Base-by-base conservation (phyloP, 2,797 vertebrate species). In the Melanotaenia nigrans region DNA sequence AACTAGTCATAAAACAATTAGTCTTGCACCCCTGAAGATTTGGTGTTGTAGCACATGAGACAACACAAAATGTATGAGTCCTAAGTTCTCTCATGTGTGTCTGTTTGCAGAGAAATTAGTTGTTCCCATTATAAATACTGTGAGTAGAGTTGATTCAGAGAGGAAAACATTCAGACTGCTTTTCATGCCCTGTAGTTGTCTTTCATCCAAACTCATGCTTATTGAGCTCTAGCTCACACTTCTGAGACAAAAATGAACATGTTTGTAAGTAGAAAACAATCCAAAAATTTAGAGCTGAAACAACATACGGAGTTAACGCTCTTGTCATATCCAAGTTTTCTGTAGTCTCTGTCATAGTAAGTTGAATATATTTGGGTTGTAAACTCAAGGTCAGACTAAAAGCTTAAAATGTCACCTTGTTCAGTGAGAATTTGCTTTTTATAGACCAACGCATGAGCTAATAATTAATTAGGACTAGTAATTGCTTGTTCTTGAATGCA, bases 81-180 rank as follows among this genome's bases (percentile, higher is more conserved):
- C 5, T 30, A 8, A 28, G 66, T 75, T 67, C 76, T 36, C 79
- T 40, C 18, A 38, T 28, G 13, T 47, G 18, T 49, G 16, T 49
- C 30, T 0, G 22, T 18, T 4, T n/a, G 51, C 33, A 66, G 54
- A 68, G 61, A 83, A 75, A 71, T 61, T 38, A 55, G 65, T 78
- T 65, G 68, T 65, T 77, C 61, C 61, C 47, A 84, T 85, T 84
- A 79, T 51, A 62, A 58, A 4, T 61, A 87, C 75, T 86, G 65
- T 51, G 62, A 71, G 68, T 77, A 77, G 85, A 82, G 67, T 33
- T 86, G 77, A 84, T 69, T 86, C 81, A 87, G 69, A 61, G 36
- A 32, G 45, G 71, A 73, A 73, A 79, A 77, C 68, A 74, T 25
- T 58, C 73, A 65, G 54, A 18, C 49, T 64, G 13, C 47, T 76